These are phyloP conservation scores for Lasiurus cinereus DNA, from an alignment of 2,113 vertebrate genomes.

Conservation along the genomic window DNA sequence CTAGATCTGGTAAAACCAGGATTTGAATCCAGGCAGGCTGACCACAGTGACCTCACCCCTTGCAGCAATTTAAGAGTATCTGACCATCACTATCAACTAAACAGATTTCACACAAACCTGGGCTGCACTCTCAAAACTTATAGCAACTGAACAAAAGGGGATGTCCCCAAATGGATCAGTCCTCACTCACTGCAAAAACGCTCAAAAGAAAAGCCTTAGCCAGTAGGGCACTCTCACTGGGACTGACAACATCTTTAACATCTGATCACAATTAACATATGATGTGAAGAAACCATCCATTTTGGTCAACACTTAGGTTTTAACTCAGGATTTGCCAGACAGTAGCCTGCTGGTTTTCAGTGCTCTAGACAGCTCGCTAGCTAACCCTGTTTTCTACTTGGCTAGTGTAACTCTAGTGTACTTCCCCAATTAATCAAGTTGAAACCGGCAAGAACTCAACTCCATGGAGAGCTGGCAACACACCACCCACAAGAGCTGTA, in stretches of 20 bases:
- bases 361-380: not conserved
- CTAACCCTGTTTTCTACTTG: not conserved
- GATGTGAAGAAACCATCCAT: not conserved
- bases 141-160: not conserved
- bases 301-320: not conserved
- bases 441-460: not conserved
- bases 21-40: not conserved
- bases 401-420: not conserved
- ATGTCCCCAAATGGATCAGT: not conserved
- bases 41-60: not conserved
- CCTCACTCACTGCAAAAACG: not conserved
- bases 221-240: not conserved
- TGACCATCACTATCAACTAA: not conserved
- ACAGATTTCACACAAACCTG: not conserved
- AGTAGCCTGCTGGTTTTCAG: not conserved
- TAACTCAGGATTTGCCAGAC: not conserved
- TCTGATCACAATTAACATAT: not conserved
- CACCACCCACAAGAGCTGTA: not conserved
- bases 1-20: not conserved
- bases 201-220: not conserved
- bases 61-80: not conserved
- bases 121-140: not conserved
- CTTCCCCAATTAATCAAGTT: accelerated
- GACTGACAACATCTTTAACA: not conserved
- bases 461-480: not conserved